A percentile compares a stretch with the other conserved stretches of the same genome.
These are phyloP conservation scores for Chanos chanos DNA, from an alignment of 2,797 vertebrate species.

Conservation along the genomic window DNA sequence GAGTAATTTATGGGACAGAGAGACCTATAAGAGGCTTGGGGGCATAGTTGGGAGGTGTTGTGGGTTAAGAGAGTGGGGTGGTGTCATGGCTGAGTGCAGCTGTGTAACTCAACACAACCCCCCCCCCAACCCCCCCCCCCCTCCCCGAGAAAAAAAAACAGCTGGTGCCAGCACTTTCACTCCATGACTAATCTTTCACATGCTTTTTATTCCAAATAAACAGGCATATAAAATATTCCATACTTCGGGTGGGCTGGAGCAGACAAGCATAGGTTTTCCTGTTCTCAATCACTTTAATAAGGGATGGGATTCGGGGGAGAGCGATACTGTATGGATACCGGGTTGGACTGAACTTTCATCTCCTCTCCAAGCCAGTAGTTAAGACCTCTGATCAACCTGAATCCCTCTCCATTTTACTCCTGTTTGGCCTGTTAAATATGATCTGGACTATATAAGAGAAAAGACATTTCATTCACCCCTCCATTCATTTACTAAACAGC, in stretches of 20 bases:
- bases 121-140: too few relatives aligned
- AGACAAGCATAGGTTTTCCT: slow-evolving; percentile 31
- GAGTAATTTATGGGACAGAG: slow-evolving; percentile 42
- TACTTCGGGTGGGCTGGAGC: slow-evolving; percentile 40
- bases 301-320: background rate
- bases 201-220: slow-evolving; percentile 48
- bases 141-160: too few relatives aligned
- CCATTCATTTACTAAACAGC: too few relatives aligned
- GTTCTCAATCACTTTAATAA: slow-evolving; percentile 42
- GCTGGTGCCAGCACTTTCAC: slow-evolving; percentile 48
- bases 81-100: slow-evolving; percentile 37
- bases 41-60: slow-evolving; percentile 1
- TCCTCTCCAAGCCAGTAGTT: too few relatives aligned
- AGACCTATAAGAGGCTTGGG: slow-evolving; percentile 29
- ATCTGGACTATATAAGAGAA: slow-evolving; percentile 13
- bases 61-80: background rate
- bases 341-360: too few relatives aligned
- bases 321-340: too few relatives aligned
- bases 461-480: too few relatives aligned
- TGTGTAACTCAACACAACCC: slow-evolving; percentile 51
- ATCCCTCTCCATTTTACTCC: too few relatives aligned
- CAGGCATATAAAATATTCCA: slow-evolving; percentile 39
- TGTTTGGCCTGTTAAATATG: slow-evolving; percentile 11
- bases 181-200: slow-evolving; percentile 27
- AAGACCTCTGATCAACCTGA: too few relatives aligned